Base-by-base conservation (phyloP, 2,797 vertebrate genomes). In the Microctenopoma lineatum region DNA sequence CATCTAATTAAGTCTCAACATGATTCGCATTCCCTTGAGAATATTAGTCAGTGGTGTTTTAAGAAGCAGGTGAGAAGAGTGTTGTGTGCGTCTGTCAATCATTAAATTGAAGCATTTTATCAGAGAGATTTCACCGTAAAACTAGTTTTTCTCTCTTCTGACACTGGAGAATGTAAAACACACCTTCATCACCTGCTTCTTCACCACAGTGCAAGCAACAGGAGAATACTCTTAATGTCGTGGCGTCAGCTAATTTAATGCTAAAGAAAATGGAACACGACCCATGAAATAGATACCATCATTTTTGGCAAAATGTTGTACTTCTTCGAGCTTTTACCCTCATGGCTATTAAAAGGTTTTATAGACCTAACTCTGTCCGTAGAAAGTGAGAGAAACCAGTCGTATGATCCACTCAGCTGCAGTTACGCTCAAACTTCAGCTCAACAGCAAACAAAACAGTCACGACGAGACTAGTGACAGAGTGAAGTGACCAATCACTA, bases 21-120 rank as follows among this genome's bases (percentile, higher is more conserved):
- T 41, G 36, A 77, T 70, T 67, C 66, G 51, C 21, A 66, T 66
- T 63, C 56, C 65, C 34, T 44, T 75, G 47, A 65, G 75, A 69
- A 41, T 55, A 48, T 70, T 52, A 36, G 4, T 25, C 47, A 55
- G n/a, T 47, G 41, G 10, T 26, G 29, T 50, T 77, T 54, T 56
- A 45, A 45, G 48, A 14, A 39, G 39, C 4, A 26, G 26, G 32
- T 59, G 41, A 46, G 26, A 9, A 56, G 8, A 3, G 1, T 38
- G 45, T 36, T 65, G 12, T 53, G 52, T 25, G 27, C 25, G 13
- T 63, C 59, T 68, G 76, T 73, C 79, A 77, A 50, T 77, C 56
- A 58, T 39, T 21, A 81, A 77, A 80, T 36, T 70, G 70, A 60
- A 80, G 63, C 67, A 66, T 38, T 75, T 2, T 38, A 50, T 76